Percentiles rank a stretch among this genome's conserved stretches.
These are phyloP conservation scores for Microtus pennsylvanicus DNA, from an alignment of 2,113 vertebrate genomes.

Conservation along the genomic window DNA sequence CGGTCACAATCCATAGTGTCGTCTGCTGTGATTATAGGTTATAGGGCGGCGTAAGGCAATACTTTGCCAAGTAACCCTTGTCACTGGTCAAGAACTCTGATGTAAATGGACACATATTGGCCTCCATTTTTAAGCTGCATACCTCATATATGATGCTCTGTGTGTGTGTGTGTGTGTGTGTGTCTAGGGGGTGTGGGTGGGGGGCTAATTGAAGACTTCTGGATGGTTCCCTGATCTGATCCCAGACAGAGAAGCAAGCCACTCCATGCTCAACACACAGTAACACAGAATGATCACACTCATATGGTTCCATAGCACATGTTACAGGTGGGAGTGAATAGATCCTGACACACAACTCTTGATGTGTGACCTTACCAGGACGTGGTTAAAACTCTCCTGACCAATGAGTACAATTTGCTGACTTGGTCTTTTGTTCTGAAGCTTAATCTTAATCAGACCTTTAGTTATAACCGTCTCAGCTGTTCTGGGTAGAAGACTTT, in stretches of 20 bases:
- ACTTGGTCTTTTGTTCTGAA: not conserved
- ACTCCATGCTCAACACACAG: not conserved
- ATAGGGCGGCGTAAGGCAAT: accelerated
- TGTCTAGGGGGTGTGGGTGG: no score
- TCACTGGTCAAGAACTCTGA: not conserved
- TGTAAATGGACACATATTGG: not conserved
- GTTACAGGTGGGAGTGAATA: not conserved
- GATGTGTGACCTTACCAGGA: not conserved
- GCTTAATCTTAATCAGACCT: not conserved
- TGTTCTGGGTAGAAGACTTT: not conserved
- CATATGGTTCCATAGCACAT: not conserved
- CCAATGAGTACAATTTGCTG: not conserved
- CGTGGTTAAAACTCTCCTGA: not conserved
- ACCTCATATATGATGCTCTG: not conserved
- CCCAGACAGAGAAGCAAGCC: not conserved
- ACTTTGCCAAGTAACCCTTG: not conserved
- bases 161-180: not conserved
- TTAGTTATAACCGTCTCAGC: not conserved
- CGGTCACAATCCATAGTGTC: not conserved
- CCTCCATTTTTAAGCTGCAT: not conserved
- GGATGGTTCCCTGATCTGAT: not conserved
- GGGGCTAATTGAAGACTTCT: no score
- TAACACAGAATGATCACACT: not conserved
- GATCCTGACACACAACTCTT: not conserved
- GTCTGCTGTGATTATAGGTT: not conserved